Evolutionary conservation across 2,888 invertebrate species (phyloP), one percentile per base, ranked within the genome.

Genomic region (Morpho achilles): DNA sequence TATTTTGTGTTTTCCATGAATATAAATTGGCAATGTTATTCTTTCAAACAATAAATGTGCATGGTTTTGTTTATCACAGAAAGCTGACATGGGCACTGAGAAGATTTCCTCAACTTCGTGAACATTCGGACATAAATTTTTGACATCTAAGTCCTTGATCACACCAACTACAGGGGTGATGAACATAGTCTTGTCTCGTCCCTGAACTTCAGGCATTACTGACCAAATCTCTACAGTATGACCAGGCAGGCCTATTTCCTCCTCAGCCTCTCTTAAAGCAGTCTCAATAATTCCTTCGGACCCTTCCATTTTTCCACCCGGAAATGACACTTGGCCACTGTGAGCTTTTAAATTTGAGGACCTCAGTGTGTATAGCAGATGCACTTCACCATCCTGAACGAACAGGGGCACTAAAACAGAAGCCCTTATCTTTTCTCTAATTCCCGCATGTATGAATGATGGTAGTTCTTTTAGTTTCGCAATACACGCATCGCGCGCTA

Each of bases 391-490:
- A 59, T 93, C 80, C 16, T 93, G 89, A 22, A 93, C 83, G 76
- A 97, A 97, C 46, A 98, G 72, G 0, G 98, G 96, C 49, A 98
- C 93, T 51, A 98, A 87, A 47, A 98, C 96, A 16, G 97, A 95
- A 0, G 98, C 96, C 55, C 82, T 82, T 5, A 50, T 39, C 57
- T 79, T 79, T 9, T 77, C 75, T 56, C 68, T 67, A 63, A 69
- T 67, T 52, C 69, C 66, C 46, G 60, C 63, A 2, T 58, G 48
- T 48, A 84, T 74, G 54, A 92, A 76, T 80, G 74, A 92, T 85
- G 82, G 95, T 89, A 91, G 75, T 66, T 83, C 91, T 70, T 86
- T 87, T 61, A 95, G 79, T 71, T 91, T 93, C 2, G 77, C 78
- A 43, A 94, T 79, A 66, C 94, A 94, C 53, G 84, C 88, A 60